phyloP scores from a whole-genome alignment of 1,140 invertebrate genomes.

The Babylonia areolata region DNA sequence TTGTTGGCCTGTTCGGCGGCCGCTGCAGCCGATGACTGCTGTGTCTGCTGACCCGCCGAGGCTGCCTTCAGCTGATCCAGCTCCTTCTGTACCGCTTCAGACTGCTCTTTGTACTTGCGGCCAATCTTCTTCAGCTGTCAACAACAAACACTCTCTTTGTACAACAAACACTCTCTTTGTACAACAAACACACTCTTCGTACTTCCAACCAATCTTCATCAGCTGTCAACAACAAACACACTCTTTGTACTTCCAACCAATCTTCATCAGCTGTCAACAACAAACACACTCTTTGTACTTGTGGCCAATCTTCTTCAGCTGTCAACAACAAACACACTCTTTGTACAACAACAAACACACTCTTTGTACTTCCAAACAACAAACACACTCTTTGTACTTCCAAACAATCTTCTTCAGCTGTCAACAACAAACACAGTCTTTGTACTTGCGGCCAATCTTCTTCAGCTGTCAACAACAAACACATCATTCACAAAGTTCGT shows the following conservation, averaged over 20 bases:
- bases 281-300: slow-evolving; percentile 86
- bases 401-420: not conserved
- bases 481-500: no score
- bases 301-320: slow-evolving; percentile 92
- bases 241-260: not conserved
- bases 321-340: no score
- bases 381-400: not conserved
- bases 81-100: slow-evolving; percentile 80
- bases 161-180: no score
- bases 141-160: no score
- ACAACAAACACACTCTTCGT: no score
- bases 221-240: no score
- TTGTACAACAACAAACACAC: no score
- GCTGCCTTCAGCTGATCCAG: slow-evolving; percentile 55
- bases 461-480: slow-evolving; percentile 83
- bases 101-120: slow-evolving; percentile 93
- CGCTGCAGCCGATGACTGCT: slow-evolving; percentile 3
- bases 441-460: slow-evolving; percentile 95
- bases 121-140: slow-evolving; percentile 90
- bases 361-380: no score
- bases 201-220: no score
- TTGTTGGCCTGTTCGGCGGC: slow-evolving; percentile 26
- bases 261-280: not conserved
- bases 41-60: slow-evolving; percentile 44
- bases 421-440: slow-evolving; percentile 76